These are phyloP conservation scores for Nephotettix cincticeps DNA, from an alignment of 1,140 invertebrate genomes.

Conservation along the genomic window DNA sequence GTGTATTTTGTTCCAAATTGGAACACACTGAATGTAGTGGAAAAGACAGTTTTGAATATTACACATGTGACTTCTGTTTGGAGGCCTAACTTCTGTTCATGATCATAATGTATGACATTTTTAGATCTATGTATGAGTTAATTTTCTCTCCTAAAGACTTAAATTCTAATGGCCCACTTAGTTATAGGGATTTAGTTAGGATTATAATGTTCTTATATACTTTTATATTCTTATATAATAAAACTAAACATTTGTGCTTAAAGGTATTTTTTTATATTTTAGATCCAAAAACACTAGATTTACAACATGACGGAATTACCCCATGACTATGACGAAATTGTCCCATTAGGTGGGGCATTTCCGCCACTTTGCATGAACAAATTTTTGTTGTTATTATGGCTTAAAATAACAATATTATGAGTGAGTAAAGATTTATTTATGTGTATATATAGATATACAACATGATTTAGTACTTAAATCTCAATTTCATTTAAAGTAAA, in stretches of 20 bases:
- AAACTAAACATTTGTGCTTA: background rate
- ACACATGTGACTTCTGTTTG: slow-evolving; percentile 20
- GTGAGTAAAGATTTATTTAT: background rate
- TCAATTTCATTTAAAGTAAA: background rate
- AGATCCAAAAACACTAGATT: too few relatives aligned
- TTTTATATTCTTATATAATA: background rate
- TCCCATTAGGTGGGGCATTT: background rate
- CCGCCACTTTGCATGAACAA: background rate
- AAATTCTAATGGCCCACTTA: background rate
- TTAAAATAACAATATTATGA: background rate
- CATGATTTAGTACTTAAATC: background rate
- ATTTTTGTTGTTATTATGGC: background rate
- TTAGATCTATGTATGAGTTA: too few relatives aligned
- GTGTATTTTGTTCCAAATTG: slow-evolving; percentile 28
- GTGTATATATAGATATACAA: background rate
- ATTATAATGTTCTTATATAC: background rate
- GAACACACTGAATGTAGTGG: slow-evolving; percentile 32
- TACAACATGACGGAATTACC: too few relatives aligned
- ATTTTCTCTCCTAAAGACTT: background rate
- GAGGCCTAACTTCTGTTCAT: too few relatives aligned
- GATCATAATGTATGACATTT: too few relatives aligned
- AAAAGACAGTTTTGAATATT: slow-evolving; percentile 1
- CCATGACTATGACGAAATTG: background rate
- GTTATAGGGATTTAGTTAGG: background rate
- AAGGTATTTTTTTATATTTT: too few relatives aligned